Percentiles rank a stretch among this genome's conserved stretches.
phyloP scores from a whole-genome alignment of 2,888 invertebrate species.

The Sarcophaga carnaria region DNA sequence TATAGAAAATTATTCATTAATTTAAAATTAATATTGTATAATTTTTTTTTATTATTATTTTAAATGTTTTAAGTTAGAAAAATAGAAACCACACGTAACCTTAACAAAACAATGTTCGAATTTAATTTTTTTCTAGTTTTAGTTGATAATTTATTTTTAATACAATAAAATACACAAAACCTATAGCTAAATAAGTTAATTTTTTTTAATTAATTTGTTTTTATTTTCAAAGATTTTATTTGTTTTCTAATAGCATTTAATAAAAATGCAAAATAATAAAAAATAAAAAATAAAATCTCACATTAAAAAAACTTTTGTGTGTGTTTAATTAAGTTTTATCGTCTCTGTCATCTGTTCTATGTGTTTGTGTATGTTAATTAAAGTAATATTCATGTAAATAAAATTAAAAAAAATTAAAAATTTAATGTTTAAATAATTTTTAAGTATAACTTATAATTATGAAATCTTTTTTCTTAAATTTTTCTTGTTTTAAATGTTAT shows the following conservation, averaged over 20 bases:
- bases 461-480: conserved; percentile 9
- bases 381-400: not conserved
- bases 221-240: not conserved
- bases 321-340: not conserved
- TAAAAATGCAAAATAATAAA: too few relatives aligned
- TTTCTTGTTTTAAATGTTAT: conserved; percentile 38
- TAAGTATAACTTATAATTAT: conserved; percentile 12
- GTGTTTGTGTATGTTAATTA: not conserved
- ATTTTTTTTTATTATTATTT: too few relatives aligned
- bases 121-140: conserved; percentile 46
- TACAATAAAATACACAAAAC: too few relatives aligned
- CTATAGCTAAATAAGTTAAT: not conserved
- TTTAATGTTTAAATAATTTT: conserved; percentile 19
- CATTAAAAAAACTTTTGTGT: not conserved
- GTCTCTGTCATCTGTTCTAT: not conserved
- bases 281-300: too few relatives aligned
- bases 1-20: conserved; percentile 10
- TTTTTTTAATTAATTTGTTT: not conserved
- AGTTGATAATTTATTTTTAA: conserved; percentile 8
- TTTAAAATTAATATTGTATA: not conserved
- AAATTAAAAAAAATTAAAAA: not conserved
- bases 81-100: not conserved
- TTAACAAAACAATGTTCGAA: conserved; percentile 30
- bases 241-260: too few relatives aligned
- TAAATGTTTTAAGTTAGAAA: not conserved